These are phyloP conservation scores for Protomyctophum bolini DNA, from an alignment of 2,113 vertebrate species.

Conservation along the genomic window DNA sequence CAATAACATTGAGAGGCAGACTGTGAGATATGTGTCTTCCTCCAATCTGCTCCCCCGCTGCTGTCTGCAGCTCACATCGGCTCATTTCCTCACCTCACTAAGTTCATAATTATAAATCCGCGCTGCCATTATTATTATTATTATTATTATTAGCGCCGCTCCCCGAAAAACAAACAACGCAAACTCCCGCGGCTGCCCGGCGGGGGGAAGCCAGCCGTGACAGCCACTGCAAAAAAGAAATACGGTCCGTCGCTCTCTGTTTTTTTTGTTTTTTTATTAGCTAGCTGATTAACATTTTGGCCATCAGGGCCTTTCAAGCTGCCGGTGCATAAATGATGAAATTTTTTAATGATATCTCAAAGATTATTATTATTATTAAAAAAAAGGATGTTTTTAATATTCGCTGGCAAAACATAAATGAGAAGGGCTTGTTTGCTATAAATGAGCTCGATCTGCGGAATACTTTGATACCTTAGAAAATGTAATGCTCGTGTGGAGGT, in stretches of 20 bases:
- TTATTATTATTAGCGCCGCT: no score
- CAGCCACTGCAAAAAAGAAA: constrained; percentile 65
- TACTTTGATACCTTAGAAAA: no score
- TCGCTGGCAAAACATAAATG: no score
- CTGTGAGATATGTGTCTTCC: constrained; percentile 57
- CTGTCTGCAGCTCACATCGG: constrained; percentile 68
- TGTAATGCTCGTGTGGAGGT: no score
- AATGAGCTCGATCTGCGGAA: no score
- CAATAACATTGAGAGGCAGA: constrained; percentile 49
- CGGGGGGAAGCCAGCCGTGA: constrained; percentile 71
- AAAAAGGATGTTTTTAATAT: no score
- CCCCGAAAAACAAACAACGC: constrained; percentile 72
- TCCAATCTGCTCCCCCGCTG: constrained; percentile 64
- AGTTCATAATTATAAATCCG: constrained; percentile 76
- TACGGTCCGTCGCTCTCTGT: constrained; percentile 42
- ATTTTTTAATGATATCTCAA: constrained; percentile 58
- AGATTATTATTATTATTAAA: constrained; percentile 49
- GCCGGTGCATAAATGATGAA: constrained; percentile 47
- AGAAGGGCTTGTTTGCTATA: no score
- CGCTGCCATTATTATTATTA: constrained; percentile 73
- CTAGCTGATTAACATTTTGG: constrained; percentile 71
- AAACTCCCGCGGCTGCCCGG: constrained; percentile 68
- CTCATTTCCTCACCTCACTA: constrained; percentile 77
- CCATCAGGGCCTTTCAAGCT: constrained; percentile 63
- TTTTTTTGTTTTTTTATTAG: no score